Evolutionary conservation across 2,888 invertebrate species (phyloP).

Genomic region (Cheilosia impressa): DNA sequence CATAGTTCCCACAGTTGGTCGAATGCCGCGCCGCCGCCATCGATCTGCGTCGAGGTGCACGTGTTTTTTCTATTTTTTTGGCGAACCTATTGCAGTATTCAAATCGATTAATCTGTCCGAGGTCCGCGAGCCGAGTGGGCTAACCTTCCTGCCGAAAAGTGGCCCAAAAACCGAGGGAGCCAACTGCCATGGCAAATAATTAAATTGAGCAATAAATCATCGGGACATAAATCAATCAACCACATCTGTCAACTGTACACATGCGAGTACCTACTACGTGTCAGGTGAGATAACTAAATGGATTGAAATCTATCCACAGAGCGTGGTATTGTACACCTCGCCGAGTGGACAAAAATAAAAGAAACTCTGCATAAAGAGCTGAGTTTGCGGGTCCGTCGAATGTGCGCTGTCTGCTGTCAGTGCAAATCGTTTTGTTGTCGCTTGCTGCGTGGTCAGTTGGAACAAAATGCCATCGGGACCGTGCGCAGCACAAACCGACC

Average conservation of each 20-base stretch:
- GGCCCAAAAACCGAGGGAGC: slow-evolving; percentile 20
- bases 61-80: not conserved
- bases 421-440: slow-evolving; percentile 74
- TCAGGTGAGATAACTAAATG: slow-evolving; percentile 69
- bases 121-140: not conserved
- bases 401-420: slow-evolving; percentile 55
- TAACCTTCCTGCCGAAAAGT: slow-evolving; percentile 20
- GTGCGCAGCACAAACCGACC: slow-evolving; percentile 16
- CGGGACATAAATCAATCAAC: slow-evolving; percentile 72
- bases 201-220: slow-evolving; percentile 75
- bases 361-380: slow-evolving; percentile 24
- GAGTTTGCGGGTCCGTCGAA: slow-evolving; percentile 28
- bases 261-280: slow-evolving; percentile 27
- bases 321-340: slow-evolving; percentile 45
- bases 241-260: slow-evolving; percentile 68
- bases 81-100: slow-evolving; percentile 3
- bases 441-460: slow-evolving; percentile 67
- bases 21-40: slow-evolving; percentile 1
- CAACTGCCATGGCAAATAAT: slow-evolving; percentile 68
- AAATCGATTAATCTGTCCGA: slow-evolving; percentile 52
- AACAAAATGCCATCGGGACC: slow-evolving; percentile 60
- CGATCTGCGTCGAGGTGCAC: slow-evolving; percentile 27
- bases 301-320: slow-evolving; percentile 54
- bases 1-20: slow-evolving; percentile 54
- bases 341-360: not conserved